These are phyloP conservation scores for Globodera rostochiensis DNA, from an alignment of 1,140 invertebrate genomes.

Conservation along the genomic window DNA sequence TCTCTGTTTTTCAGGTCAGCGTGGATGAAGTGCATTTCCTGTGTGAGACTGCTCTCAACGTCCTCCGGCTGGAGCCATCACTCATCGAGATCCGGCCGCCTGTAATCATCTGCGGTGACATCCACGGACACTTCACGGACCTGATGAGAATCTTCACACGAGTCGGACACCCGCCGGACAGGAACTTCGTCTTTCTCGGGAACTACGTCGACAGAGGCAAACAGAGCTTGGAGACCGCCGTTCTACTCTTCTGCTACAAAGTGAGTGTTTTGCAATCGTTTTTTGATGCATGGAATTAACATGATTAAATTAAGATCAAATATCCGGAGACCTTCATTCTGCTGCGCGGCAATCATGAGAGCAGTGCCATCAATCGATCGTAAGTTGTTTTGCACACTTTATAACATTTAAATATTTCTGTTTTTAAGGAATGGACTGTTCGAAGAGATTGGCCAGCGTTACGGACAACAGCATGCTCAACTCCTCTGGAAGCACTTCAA, in stretches of 20 bases:
- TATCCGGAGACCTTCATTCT: constrained; percentile 27
- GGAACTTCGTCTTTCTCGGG: constrained; percentile 43
- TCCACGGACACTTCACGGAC: constrained; percentile 98
- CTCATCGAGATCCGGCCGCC: constrained; percentile 96
- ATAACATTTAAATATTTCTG: constrained; percentile 59
- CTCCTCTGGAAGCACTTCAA: constrained; percentile 63
- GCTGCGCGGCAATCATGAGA: constrained; percentile 67
- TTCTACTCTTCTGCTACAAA: constrained; percentile 12
- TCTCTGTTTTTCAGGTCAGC: neutral
- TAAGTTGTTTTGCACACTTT: constrained; percentile 73
- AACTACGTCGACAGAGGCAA: constrained; percentile 1
- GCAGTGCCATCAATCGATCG: no score
- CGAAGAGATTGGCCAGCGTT: constrained; percentile 24
- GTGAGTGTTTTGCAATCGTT: neutral
- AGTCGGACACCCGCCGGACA: constrained; percentile 34
- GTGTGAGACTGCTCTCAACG: constrained; percentile 72
- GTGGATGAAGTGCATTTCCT: constrained; percentile 21
- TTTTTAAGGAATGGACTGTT: constrained; percentile 19
- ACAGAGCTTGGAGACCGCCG: constrained; percentile 7
- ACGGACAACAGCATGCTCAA: neutral
- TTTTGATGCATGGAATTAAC: neutral
- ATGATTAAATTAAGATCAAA: neutral
- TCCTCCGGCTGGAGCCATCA: constrained; percentile 96
- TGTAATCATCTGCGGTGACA: constrained; percentile 97
- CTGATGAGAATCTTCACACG: constrained; percentile 40